Evolutionary conservation across 2,113 vertebrate genomes (phyloP), one percentile per base, ranked within the genome.

Genomic region (Choloepus hoffmanni): DNA sequence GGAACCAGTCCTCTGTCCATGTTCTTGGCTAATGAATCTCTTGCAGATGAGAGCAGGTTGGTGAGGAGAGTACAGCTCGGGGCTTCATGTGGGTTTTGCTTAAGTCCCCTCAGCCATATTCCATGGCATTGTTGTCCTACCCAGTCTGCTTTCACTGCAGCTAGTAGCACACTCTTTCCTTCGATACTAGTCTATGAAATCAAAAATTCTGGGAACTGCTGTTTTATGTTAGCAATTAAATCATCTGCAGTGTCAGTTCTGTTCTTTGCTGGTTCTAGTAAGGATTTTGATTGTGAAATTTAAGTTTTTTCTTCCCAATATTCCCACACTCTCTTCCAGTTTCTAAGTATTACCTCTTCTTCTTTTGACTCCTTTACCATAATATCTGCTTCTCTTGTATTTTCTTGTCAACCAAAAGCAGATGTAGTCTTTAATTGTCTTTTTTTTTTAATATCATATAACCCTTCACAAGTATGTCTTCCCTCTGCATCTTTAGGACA

Each of bases 331-430:
- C 23, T 89, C 53, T 65, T 86, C 45, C 2, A 67, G 50, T 33
- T 82, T 68, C 45, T 26, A 50, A 50, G 11, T 15, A 40, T 53
- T 94, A 65, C 36, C 36, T 36, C 36, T 36, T 36, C 40, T 85
- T 21, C 40, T 77, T 89, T 81, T 62, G 45, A 45, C 3, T 50
- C 23, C 43, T 84, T 88, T 85, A 70, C 60, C 16, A 12, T n/a
- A 15, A 48, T 60, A 77, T n/a, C 60, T 77, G 15, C 11, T 36
- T 72, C 33, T 60, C 74, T 76, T 77, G 2, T n/a, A 53, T 70
- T 89, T 94, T 89, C 70, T 63, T 77, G 8, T 82, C 87, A 85
- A 36, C 73, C 48, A 33, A 77, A 86, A 83, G 18, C 53, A 90
- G 36, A 79, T 16, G 24, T 21, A 92, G 7, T 73, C 23, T 92